Evolutionary conservation across 2,888 invertebrate species (phyloP).

Genomic region (Agrotis puta): DNA sequence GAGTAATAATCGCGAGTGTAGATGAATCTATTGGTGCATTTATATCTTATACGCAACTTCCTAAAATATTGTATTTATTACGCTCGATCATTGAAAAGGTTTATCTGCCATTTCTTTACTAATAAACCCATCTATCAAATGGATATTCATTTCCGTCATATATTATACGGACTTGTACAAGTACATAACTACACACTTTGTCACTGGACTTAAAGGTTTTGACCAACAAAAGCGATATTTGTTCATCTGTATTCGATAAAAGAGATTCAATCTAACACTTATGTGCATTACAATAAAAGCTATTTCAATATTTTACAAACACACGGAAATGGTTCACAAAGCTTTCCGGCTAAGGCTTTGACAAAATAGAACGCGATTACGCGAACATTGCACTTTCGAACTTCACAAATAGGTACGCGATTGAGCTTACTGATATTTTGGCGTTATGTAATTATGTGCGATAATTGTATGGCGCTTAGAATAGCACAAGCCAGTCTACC

Average conservation of each 20-base stretch:
- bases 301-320: constrained; percentile 2
- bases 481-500: not conserved
- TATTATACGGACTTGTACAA: not conserved
- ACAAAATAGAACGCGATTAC: not conserved
- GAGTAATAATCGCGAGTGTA: too few relatives aligned
- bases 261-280: not conserved
- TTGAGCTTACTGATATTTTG: not conserved
- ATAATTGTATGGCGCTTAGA: not conserved
- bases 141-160: not conserved
- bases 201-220: constrained; percentile 4
- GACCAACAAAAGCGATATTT: not conserved
- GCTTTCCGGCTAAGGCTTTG: constrained; percentile 8
- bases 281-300: not conserved
- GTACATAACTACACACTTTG: constrained; percentile 1
- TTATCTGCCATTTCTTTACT: not conserved
- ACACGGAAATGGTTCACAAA: constrained; percentile 3
- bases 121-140: not conserved
- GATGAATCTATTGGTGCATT: too few relatives aligned
- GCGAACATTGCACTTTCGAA: constrained; percentile 1
- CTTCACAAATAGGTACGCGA: not conserved
- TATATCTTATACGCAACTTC: too few relatives aligned
- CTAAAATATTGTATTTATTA: not conserved
- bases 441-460: not conserved
- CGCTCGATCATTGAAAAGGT: not conserved
- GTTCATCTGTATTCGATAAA: not conserved